Evolutionary conservation across 2,888 invertebrate genomes (phyloP), one percentile per base, ranked within the genome.

Genomic region (Tachina lurida): DNA sequence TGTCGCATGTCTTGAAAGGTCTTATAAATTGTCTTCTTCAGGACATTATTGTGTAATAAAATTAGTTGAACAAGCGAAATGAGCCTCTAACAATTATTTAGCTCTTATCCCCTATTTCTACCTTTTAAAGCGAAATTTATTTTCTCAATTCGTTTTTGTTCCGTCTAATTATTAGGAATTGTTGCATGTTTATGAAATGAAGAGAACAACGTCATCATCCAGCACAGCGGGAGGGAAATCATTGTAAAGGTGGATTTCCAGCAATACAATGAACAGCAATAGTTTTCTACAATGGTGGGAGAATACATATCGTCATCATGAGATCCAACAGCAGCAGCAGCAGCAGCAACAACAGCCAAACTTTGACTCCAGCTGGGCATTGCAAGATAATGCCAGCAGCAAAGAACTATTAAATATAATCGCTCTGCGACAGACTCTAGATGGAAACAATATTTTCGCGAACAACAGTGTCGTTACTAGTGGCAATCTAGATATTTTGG

Each of bases 231-330:
- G 41, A 17, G 52, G 62, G 15, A 47, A 41, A 47, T 39, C n/a
- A 10, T 41, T 60, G 1, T 41, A 68, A 75, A 82, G 19, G 54
- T 76, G 45, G 71, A 47, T 65, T 47, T 47, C 63, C 68, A 47
- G 52, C 56, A 62, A 58, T 76, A 81, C 67, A 60, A 91, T 91
- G 90, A 90, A 89, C 87, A 89, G 88, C 87, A 90, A 90, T 84
- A 91, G 89, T 87, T 87, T 90, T 87, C 90, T 90, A 85, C 88
- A 91, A 91, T 91, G 91, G 91, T 91, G 91, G 91, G 91, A 91
- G 89, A 89, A 89, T 82, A 88, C 89, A 84, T 89, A 90, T 87
- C 89, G 87, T 79, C 88, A 90, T 65, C 90, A 91, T 65, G 56
- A 79, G n/a, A 73, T n/a, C 47, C 71, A 83, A 52, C 90, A 89